A percentile compares a stretch with the other conserved stretches of the same genome.
Conservation (phyloP, 2,888 invertebrate species). For the Odiellus spinosus region DNA sequence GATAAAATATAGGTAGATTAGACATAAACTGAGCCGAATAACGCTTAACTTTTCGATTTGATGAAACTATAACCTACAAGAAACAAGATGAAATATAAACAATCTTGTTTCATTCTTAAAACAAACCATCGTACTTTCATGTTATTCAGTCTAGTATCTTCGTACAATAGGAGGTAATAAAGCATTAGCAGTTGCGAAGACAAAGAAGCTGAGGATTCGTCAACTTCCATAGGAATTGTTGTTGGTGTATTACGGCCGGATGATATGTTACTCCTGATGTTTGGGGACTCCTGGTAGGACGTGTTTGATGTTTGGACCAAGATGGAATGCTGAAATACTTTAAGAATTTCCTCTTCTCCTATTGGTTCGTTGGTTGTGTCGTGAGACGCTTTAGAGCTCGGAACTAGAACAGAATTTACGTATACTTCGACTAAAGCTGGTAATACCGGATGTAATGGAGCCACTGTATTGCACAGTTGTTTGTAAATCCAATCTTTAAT, state of each 20-base stretch:
- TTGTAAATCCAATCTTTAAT: constrained; percentile 65
- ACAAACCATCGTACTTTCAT: constrained; percentile 22
- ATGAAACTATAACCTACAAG: constrained; percentile 23
- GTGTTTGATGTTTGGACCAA: constrained; percentile 16
- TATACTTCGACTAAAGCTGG: constrained; percentile 87
- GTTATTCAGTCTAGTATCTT: constrained; percentile 57
- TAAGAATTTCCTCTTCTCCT: constrained; percentile 68
- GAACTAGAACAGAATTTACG: constrained; percentile 66
- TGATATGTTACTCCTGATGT: not conserved
- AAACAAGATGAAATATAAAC: too few species aligned
- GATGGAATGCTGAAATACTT: constrained; percentile 25
- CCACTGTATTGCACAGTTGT: constrained; percentile 71
- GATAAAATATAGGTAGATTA: constrained; percentile 68
- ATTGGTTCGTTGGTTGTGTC: constrained; percentile 84
- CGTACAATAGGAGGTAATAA: constrained; percentile 80
- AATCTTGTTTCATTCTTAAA: too few species aligned
- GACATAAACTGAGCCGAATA: constrained; percentile 75
- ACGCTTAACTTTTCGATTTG: constrained; percentile 42
- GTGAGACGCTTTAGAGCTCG: constrained; percentile 38
- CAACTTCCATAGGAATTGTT: constrained; percentile 29
- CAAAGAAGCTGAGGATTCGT: constrained; percentile 35
- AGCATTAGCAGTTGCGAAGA: constrained; percentile 75
- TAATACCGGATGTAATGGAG: constrained; percentile 84
- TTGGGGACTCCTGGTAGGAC: too few species aligned
- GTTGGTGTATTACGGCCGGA: constrained; percentile 4